A percentile compares a stretch with the other conserved stretches of the same genome.
Conservation (phyloP, 2,113 vertebrate species). For the Stegastes partitus region DNA sequence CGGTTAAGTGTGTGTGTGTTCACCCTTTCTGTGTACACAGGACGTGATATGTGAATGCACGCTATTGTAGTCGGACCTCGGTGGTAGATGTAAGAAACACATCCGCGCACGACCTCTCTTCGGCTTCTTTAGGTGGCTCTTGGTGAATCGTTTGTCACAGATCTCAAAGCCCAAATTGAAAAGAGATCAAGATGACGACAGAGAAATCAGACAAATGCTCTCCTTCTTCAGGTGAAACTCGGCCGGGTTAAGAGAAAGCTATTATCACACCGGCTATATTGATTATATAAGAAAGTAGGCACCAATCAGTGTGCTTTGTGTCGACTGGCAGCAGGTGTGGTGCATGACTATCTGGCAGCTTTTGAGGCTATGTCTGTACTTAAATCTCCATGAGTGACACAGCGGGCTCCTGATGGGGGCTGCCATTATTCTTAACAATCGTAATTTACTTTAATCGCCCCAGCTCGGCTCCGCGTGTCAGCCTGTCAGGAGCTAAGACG, state of each 20-base stretch:
- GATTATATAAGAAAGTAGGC: slow-evolving; percentile 47
- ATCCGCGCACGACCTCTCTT: neutral
- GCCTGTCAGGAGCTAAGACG: slow-evolving; percentile 44
- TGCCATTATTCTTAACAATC: slow-evolving; percentile 67
- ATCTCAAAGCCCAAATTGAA: neutral
- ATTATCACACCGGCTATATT: slow-evolving; percentile 17
- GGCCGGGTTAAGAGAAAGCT: slow-evolving; percentile 6
- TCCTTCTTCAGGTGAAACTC: slow-evolving; percentile 13
- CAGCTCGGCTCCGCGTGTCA: slow-evolving; percentile 43
- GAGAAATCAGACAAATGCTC: neutral
- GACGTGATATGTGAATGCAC: slow-evolving; percentile 4
- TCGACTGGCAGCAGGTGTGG: slow-evolving; percentile 49
- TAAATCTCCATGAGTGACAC: slow-evolving; percentile 56
- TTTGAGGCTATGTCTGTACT: slow-evolving; percentile 44
- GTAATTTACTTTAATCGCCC: slow-evolving; percentile 65
- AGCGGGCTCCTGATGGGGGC: slow-evolving; percentile 56
- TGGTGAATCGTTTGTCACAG: neutral
- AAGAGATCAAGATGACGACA: neutral
- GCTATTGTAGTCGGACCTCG: neutral
- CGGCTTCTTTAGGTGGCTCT: neutral
- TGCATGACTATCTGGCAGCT: slow-evolving; percentile 21
- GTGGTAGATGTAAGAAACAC: neutral
- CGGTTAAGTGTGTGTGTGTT: slow-evolving; percentile 23
- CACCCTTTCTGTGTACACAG: slow-evolving; percentile 8
- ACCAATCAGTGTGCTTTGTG: slow-evolving; percentile 65